A percentile compares a stretch with the other conserved stretches of the same genome.
Evolutionary conservation across 2,888 invertebrate genomes (phyloP).

Genomic region (Cephus sareptanus): DNA sequence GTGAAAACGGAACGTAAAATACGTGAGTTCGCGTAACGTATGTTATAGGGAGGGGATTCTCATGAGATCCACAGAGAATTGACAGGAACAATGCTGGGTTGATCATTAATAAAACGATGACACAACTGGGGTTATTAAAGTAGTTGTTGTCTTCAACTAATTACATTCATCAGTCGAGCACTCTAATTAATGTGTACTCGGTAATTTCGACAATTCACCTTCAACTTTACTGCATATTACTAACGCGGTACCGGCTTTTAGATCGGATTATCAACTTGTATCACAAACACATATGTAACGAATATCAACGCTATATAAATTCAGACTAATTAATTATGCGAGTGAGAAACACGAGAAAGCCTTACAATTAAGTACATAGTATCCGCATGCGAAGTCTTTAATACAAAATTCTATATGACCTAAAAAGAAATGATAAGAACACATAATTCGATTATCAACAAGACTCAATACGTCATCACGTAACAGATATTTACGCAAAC

Average conservation of each 20-base stretch:
- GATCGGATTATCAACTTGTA: neutral
- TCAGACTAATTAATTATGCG: neutral
- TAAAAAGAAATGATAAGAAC: too few species aligned
- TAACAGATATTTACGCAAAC: too few species aligned
- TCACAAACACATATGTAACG: neutral
- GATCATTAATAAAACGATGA: neutral
- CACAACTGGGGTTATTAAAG: neutral
- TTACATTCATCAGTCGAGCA: conserved; percentile 17
- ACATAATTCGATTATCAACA: neutral
- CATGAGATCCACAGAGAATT: neutral
- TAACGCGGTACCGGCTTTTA: neutral
- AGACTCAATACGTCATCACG: too few species aligned
- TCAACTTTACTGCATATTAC: neutral
- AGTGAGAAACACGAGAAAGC: neutral
- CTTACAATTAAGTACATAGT: neutral
- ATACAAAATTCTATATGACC: too few species aligned
- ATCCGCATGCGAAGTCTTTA: too few species aligned
- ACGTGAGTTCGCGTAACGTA: neutral
- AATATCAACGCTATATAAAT: neutral
- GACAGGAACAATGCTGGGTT: neutral
- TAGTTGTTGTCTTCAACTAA: conserved; percentile 7
- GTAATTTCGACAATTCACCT: conserved; percentile 14
- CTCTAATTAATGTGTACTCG: conserved; percentile 19
- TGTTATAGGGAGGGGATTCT: neutral
- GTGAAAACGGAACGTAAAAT: neutral